Evolutionary conservation across 1,140 invertebrate species (phyloP).

Genomic region (Lepidurus apus): DNA sequence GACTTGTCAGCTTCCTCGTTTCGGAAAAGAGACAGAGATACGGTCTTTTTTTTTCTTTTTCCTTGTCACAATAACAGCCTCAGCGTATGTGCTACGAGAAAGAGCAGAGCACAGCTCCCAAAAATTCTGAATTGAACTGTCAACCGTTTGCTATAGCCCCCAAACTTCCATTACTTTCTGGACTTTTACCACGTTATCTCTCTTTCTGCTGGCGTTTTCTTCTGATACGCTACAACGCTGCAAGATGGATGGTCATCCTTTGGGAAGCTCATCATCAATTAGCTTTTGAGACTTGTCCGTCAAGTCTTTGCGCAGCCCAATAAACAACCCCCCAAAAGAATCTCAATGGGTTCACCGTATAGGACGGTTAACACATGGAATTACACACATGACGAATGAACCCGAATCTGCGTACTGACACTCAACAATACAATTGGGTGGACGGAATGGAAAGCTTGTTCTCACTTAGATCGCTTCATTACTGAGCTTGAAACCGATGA

Average conservation of each 20-base stretch:
- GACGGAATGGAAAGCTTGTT: neutral
- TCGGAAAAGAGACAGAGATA: neutral
- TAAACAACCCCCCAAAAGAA: neutral
- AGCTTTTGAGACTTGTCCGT: neutral
- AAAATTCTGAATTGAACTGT: conserved; percentile 5
- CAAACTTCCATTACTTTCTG: neutral
- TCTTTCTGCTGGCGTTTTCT: neutral
- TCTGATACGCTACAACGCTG: neutral
- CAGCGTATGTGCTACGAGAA: too few relatives aligned
- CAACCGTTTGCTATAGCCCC: neutral
- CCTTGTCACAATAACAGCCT: too few relatives aligned
- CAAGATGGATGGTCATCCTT: conserved; percentile 1
- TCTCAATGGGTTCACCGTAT: neutral
- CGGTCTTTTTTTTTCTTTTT: neutral
- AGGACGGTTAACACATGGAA: neutral
- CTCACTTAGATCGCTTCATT: neutral
- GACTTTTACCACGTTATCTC: neutral
- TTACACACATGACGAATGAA: neutral
- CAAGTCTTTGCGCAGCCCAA: neutral
- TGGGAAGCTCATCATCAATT: conserved; percentile 15
- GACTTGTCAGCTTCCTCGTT: conserved; percentile 21
- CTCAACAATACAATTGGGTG: neutral
- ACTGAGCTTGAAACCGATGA: neutral
- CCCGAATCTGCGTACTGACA: neutral
- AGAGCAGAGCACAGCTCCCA: neutral